These are phyloP conservation scores for Entelurus aequoreus DNA, from an alignment of 2,113 vertebrate genomes.

Conservation along the genomic window DNA sequence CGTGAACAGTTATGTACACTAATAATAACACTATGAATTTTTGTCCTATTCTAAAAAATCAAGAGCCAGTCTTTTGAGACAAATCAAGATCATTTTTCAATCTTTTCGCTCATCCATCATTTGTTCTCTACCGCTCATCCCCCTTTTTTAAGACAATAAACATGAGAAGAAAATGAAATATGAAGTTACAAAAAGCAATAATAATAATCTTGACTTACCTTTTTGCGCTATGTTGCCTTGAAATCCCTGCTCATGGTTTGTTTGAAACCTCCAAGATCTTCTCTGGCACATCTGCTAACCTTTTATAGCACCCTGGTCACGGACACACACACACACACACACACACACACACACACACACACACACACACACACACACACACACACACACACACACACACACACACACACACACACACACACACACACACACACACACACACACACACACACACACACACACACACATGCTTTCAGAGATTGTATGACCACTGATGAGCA, in stretches of 20 bases:
- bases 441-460: too few species aligned
- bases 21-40: too few species aligned
- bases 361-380: constrained; percentile 26
- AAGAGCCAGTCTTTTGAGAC: too few species aligned
- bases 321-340: constrained; percentile 26
- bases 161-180: too few species aligned
- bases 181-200: too few species aligned
- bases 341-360: constrained; percentile 15
- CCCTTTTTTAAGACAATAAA: neutral
- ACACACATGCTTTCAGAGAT: constrained; percentile 20
- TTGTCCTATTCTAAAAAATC: too few species aligned
- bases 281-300: constrained; percentile 13
- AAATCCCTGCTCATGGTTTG: constrained; percentile 2
- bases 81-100: too few species aligned
- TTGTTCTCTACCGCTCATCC: too few species aligned
- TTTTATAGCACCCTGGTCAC: constrained; percentile 30
- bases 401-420: constrained; percentile 22
- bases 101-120: too few species aligned
- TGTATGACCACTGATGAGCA: constrained; percentile 16
- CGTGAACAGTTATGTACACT: too few species aligned
- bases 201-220: constrained; percentile 24
- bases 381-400: constrained; percentile 27
- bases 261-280: constrained; percentile 6
- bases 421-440: constrained; percentile 20
- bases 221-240: neutral